These are phyloP conservation scores for Aselliscus stoliczkanus DNA, from an alignment of 2,797 vertebrate genomes.

Conservation along the genomic window DNA sequence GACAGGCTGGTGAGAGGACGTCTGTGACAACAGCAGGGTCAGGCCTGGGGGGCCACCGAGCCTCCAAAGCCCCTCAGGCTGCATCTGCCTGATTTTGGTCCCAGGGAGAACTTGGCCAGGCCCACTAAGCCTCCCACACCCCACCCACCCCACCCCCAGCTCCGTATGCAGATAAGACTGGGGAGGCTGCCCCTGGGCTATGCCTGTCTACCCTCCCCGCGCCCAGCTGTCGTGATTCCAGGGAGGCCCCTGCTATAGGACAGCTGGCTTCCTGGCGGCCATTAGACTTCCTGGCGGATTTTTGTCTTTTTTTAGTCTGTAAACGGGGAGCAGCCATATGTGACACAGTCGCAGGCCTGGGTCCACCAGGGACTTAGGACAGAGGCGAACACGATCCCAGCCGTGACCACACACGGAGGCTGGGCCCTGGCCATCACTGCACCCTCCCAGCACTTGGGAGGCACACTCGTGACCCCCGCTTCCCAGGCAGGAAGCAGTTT, in stretches of 20 bases:
- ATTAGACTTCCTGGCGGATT: fast-evolving
- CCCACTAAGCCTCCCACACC: too few relatives aligned
- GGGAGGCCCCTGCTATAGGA: neutral
- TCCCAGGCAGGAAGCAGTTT: too few relatives aligned
- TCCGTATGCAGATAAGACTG: neutral
- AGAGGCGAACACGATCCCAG: fast-evolving
- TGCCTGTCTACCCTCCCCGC: neutral
- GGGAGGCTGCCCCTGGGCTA: neutral
- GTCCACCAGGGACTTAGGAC: fast-evolving
- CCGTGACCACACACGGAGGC: fast-evolving
- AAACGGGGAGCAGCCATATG: neutral
- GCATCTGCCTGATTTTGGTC: neutral
- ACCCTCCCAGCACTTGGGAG: fast-evolving
- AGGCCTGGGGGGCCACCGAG: fast-evolving
- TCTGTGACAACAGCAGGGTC: neutral
- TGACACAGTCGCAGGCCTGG: neutral
- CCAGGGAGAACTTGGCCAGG: neutral
- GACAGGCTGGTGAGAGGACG: too few relatives aligned
- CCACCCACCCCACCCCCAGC: fast-evolving
- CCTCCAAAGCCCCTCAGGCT: neutral
- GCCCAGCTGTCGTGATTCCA: neutral
- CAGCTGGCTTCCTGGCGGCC: neutral
- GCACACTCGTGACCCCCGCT: fast-evolving
- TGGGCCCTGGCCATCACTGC: fast-evolving
- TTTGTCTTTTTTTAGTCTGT: too few relatives aligned